Evolutionary conservation across 2,113 vertebrate species (phyloP).

Genomic region (Chloropsis hardwickii): DNA sequence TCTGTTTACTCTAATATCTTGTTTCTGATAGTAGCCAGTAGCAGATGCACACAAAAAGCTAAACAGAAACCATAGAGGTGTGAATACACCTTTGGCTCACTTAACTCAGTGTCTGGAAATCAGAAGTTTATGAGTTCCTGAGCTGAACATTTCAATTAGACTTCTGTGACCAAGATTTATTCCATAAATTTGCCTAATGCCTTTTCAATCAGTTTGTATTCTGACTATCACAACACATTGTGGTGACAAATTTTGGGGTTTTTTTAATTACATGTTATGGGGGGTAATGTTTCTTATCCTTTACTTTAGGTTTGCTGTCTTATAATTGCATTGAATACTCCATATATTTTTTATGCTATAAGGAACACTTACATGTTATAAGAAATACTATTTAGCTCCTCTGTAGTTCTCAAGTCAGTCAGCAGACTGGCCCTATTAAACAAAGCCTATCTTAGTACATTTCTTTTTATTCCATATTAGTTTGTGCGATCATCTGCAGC

Average conservation of each 20-base stretch:
- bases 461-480: not conserved
- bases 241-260: not conserved
- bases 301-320: not conserved
- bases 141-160: not conserved
- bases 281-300: not conserved
- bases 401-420: not conserved
- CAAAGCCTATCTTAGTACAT: fast-evolving
- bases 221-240: not conserved
- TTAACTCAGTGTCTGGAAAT: not conserved
- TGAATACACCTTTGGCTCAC: not conserved
- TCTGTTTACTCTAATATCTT: not conserved
- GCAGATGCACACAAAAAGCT: not conserved
- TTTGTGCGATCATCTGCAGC: not conserved
- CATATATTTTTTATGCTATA: not conserved
- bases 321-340: not conserved
- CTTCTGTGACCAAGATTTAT: not conserved
- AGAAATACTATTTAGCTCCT: not conserved
- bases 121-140: not conserved
- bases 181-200: not conserved
- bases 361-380: not conserved
- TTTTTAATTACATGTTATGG: not conserved
- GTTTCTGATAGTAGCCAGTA: not conserved
- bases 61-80: not conserved
- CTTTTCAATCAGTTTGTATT: not conserved
- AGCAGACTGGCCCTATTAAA: not conserved